Percentiles rank a stretch among this genome's conserved stretches.
These are phyloP conservation scores for Atta cephalotes DNA, from an alignment of 1,140 invertebrate genomes.

Conservation along the genomic window DNA sequence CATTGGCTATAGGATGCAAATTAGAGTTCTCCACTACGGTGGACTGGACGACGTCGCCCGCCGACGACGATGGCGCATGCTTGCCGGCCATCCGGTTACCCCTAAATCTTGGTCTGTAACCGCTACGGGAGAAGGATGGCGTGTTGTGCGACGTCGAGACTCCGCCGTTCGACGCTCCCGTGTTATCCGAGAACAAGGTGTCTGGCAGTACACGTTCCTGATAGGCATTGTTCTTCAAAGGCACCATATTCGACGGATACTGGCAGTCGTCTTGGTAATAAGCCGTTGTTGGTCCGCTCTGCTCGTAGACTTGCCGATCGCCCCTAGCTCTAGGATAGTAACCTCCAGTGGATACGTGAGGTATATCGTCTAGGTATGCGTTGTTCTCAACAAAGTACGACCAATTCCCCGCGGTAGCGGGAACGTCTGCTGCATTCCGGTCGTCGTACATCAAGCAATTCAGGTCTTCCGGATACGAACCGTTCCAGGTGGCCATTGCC, in stretches of 20 bases:
- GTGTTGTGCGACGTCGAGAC: neutral
- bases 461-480: slow-evolving; percentile 81
- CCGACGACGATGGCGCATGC: neutral
- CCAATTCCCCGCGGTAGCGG: slow-evolving; percentile 69
- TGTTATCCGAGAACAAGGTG: neutral
- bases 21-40: slow-evolving; percentile 72
- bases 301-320: slow-evolving; percentile 50
- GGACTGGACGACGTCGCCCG: neutral
- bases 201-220: slow-evolving; percentile 61
- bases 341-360: slow-evolving; percentile 41
- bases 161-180: neutral
- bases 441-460: slow-evolving; percentile 77
- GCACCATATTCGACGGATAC: slow-evolving; percentile 44
- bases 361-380: neutral
- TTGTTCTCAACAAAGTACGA: slow-evolving; percentile 69
- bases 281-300: slow-evolving; percentile 56
- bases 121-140: neutral
- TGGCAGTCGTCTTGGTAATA: slow-evolving; percentile 58
- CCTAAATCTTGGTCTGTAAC: neutral
- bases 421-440: slow-evolving; percentile 56
- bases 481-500: slow-evolving; percentile 84
- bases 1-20: slow-evolving; percentile 77
- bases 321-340: slow-evolving; percentile 57
- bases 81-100: neutral
- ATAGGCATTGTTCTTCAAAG: slow-evolving; percentile 31